Percentiles rank a stretch among this genome's conserved stretches.
Conservation (phyloP, 1,140 invertebrate species). For the Papilio xuthus region DNA sequence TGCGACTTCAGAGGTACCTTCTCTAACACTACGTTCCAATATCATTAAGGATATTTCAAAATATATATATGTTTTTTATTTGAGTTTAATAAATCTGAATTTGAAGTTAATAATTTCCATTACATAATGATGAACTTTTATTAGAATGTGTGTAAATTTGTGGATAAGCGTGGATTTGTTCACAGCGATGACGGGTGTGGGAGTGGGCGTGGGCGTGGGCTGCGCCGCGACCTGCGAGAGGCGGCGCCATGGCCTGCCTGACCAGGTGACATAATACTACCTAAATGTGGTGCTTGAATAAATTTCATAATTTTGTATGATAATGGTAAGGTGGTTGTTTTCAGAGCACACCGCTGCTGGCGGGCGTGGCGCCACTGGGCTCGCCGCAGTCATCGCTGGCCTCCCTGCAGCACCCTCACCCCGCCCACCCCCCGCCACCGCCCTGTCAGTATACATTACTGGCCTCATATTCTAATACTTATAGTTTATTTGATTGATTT, state of each 20-base stretch:
- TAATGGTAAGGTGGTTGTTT: constrained; percentile 6
- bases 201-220: constrained; percentile 62
- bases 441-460: constrained; percentile 50
- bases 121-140: too few species aligned
- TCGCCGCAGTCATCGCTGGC: constrained; percentile 74
- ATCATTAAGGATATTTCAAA: too few species aligned
- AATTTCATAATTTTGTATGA: too few species aligned
- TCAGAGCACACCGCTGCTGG: constrained; percentile 74
- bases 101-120: too few species aligned
- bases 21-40: too few species aligned
- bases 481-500: too few species aligned
- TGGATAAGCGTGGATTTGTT: constrained; percentile 2
- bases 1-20: constrained; percentile 42
- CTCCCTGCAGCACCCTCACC: constrained; percentile 57
- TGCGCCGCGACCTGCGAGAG: constrained; percentile 69
- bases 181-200: constrained; percentile 71
- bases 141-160: too few species aligned
- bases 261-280: constrained; percentile 64
- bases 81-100: too few species aligned
- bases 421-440: constrained; percentile 56
- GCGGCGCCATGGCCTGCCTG: constrained; percentile 54
- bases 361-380: constrained; percentile 64
- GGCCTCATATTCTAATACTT: too few species aligned
- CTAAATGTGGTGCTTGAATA: too few species aligned
- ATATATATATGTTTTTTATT: too few species aligned